Conservation (phyloP, 2,797 vertebrate species). For the Otolemur crassicaudatus region DNA sequence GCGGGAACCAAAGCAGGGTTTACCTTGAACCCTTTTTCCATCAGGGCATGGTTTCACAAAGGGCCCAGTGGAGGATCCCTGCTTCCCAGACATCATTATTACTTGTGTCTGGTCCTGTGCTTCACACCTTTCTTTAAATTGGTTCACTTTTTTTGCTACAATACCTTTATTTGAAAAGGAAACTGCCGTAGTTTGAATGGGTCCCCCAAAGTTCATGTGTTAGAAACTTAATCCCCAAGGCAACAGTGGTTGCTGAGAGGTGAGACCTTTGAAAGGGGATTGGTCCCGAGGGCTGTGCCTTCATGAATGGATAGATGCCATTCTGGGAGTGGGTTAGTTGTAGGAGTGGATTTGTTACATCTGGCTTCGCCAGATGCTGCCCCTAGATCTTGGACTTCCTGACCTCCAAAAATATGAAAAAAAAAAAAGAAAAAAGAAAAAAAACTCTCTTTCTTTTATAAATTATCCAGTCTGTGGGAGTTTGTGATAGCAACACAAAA, state of each 20-base stretch:
- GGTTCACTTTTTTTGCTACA: neutral
- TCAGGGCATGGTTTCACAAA: neutral
- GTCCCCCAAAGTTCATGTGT: neutral
- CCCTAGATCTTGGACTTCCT: neutral
- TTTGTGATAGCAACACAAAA: neutral
- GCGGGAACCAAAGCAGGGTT: neutral
- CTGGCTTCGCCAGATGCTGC: neutral
- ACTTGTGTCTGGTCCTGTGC: neutral
- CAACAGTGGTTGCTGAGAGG: neutral
- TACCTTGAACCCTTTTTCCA: neutral
- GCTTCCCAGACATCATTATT: fast-evolving
- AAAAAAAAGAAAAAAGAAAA: neutral
- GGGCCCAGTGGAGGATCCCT: neutral
- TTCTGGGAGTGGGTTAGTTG: neutral
- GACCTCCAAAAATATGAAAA: neutral
- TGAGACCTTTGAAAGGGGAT: neutral
- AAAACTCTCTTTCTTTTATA: neutral
- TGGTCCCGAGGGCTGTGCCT: neutral
- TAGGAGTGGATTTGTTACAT: neutral
- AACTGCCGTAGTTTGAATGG: neutral
- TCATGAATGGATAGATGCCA: neutral
- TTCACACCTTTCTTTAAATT: neutral
- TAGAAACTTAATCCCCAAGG: neutral
- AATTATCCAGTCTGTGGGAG: neutral
- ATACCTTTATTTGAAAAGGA: neutral